Evolutionary conservation across 2,797 vertebrate genomes (phyloP), one percentile per base, ranked within the genome.

Genomic region (Lepilemur ruficaudatus): DNA sequence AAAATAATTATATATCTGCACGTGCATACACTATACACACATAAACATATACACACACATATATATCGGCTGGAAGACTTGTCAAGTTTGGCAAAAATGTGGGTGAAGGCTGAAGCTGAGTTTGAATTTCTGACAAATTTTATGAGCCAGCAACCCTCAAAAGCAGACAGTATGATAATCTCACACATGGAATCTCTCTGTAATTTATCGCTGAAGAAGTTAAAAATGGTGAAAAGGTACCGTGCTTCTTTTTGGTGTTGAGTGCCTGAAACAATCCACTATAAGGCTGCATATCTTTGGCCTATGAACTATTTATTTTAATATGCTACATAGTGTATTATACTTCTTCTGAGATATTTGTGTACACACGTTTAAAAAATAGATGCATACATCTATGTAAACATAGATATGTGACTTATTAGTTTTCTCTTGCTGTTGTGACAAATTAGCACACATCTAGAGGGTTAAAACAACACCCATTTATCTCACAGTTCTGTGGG

Each of bases 111-210:
- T 96, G 23, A 84, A 84, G 35, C 20, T 84, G 35, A 76, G 35
- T 50, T 94, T 81, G 50, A 95, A 73, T 93, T 95, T 93, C 70
- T 94, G 52, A 81, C 28, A 80, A 63, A 13, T 2, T 14, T 5
- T 38, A 28, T 10, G 8, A 69, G 38, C 73, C 50, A 32, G n/a
- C 22, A 85, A 28, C 7, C 93, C 25, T 57, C 22, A 4, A 43
- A 96, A 95, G 25, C n/a, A 46, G 55, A 32, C 13, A 20, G 0
- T 11, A 20, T 10, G 14, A 72, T 1, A 8, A 1, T 32, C 72
- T 91, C 32, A 28, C 28, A 52, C 20, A 0, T 4, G 23, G 13
- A 83, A 2, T 2, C 4, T 8, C 32, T 78, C 72, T 91, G 23
- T 35, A 81, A 35, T 93, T 88, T 61, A 75, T 55, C 50, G 80